Evolutionary conservation across 2,888 invertebrate species (phyloP).

Genomic region (Andricus quercusramuli): DNA sequence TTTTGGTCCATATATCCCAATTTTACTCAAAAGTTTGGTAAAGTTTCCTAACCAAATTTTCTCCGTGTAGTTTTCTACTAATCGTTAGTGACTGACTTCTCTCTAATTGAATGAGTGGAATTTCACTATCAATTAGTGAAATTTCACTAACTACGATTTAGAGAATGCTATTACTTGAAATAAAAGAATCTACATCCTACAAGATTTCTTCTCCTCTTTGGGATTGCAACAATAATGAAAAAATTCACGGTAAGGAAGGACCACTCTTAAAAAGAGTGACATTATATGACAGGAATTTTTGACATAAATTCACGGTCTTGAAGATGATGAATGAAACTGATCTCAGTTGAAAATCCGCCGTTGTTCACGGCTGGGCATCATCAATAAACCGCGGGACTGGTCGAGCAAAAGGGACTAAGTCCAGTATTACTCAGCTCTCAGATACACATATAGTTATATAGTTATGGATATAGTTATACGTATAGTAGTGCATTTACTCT

Average conservation of each 20-base stretch:
- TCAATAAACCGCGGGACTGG: slow-evolving; percentile 44
- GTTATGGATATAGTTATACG: background rate
- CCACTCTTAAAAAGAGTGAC: slow-evolving; percentile 3
- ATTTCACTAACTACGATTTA: too few relatives aligned
- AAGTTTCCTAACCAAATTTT: too few relatives aligned
- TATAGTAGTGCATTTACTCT: background rate
- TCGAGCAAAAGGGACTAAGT: slow-evolving; percentile 22
- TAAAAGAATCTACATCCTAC: too few relatives aligned
- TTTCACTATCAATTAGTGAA: too few relatives aligned
- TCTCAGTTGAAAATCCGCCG: slow-evolving; percentile 31
- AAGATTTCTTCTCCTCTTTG: too few relatives aligned
- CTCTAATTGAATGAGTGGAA: too few relatives aligned
- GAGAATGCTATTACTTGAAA: too few relatives aligned
- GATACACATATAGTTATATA: slow-evolving; percentile 2
- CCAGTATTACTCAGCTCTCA: slow-evolving; percentile 2
- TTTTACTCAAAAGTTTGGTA: too few relatives aligned
- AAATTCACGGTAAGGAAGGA: background rate
- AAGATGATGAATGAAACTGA: slow-evolving; percentile 53
- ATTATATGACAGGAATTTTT: slow-evolving; percentile 28
- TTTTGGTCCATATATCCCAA: too few relatives aligned
- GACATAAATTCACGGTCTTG: slow-evolving; percentile 23
- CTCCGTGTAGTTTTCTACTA: too few relatives aligned
- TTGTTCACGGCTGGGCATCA: slow-evolving; percentile 43
- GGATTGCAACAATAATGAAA: background rate
- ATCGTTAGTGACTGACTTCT: too few relatives aligned